Conservation (phyloP, 2,797 vertebrate species). For the Hipposideros larvatus region DNA sequence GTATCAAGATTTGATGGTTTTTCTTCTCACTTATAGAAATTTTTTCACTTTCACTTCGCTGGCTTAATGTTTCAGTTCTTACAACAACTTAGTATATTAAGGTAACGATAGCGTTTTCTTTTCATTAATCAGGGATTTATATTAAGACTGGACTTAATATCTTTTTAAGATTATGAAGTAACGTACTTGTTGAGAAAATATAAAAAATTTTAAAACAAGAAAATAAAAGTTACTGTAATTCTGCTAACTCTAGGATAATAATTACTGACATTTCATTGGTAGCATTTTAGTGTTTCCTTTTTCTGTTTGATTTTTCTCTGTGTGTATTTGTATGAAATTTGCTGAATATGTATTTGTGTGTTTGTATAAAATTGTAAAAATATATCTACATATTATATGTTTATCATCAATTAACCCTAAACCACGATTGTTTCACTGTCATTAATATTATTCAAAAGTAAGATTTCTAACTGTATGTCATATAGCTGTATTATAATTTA, state of each 20-base stretch:
- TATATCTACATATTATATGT: constrained; percentile 8
- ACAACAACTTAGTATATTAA: constrained; percentile 34
- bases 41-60: constrained; percentile 34
- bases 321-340: constrained; percentile 59
- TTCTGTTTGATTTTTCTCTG: constrained; percentile 24
- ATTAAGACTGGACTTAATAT: neutral
- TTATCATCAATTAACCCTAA: constrained; percentile 38
- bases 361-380: constrained; percentile 65
- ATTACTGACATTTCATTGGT: neutral
- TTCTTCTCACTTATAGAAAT: neutral
- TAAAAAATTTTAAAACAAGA: neutral
- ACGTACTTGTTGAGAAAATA: constrained; percentile 13
- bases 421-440: constrained; percentile 1
- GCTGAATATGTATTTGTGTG: constrained; percentile 34
- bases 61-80: constrained; percentile 54
- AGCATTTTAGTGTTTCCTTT: constrained; percentile 44
- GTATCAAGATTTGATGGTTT: neutral
- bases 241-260: neutral
- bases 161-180: constrained; percentile 56
- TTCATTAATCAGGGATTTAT: constrained; percentile 8
- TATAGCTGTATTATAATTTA: constrained; percentile 49
- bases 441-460: constrained; percentile 43
- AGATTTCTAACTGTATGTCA: neutral
- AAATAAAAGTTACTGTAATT: neutral
- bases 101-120: neutral